Percentiles rank a stretch among this genome's conserved stretches.
Evolutionary conservation across 2,113 vertebrate genomes (phyloP).

Genomic region (Acinonyx jubatus): DNA sequence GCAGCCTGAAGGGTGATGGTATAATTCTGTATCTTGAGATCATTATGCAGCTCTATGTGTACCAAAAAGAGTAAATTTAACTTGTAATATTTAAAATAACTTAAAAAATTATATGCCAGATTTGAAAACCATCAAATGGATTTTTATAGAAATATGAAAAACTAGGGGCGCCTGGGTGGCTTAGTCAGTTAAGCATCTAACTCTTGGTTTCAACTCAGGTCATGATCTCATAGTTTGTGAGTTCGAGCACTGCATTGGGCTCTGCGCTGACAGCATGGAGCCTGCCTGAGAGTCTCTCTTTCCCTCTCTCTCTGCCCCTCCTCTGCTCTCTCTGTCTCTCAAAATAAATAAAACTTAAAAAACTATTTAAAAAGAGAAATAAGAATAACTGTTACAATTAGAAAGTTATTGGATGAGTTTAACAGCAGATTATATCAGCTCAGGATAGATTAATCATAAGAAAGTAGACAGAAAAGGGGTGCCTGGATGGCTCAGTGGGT

Average conservation of each 20-base stretch:
- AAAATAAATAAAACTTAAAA: too few species aligned
- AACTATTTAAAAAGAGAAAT: not conserved
- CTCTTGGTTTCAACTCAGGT: too few species aligned
- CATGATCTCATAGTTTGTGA: too few species aligned
- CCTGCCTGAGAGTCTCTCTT: too few species aligned
- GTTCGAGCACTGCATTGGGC: too few species aligned
- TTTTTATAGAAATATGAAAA: not conserved
- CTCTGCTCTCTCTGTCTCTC: too few species aligned
- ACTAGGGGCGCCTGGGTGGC: not conserved
- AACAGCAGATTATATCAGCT: not conserved
- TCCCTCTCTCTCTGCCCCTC: too few species aligned
- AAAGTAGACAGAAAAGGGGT: not conserved
- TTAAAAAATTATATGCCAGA: not conserved
- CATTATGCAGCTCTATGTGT: not conserved
- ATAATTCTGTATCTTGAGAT: not conserved
- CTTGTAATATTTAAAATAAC: not conserved
- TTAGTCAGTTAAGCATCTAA: too few species aligned
- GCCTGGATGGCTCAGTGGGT: too few species aligned
- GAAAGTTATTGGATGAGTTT: not conserved
- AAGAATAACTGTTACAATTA: not conserved
- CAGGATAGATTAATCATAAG: not conserved
- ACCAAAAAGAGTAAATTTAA: not conserved
- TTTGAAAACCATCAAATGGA: not conserved
- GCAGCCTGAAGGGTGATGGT: too few species aligned
- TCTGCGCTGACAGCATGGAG: too few species aligned